Conservation (phyloP, 2,888 invertebrate species). For the Clepsis dumicolana region DNA sequence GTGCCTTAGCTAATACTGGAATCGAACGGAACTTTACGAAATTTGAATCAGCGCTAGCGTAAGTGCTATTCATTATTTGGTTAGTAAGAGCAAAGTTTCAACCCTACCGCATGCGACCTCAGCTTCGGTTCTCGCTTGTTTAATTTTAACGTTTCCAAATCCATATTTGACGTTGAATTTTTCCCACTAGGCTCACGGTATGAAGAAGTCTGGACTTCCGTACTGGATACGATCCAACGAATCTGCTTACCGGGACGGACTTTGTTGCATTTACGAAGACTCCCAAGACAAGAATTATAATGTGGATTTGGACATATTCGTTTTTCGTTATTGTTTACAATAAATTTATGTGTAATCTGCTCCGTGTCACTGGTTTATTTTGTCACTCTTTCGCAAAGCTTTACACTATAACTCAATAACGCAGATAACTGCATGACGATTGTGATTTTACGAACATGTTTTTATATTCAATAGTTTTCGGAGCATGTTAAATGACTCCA, state of each 20-base stretch:
- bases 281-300: constrained; percentile 58
- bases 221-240: constrained; percentile 60
- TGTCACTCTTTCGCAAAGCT: constrained; percentile 45
- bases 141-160: constrained; percentile 65
- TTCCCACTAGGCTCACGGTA: constrained; percentile 82
- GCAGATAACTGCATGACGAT: constrained; percentile 29
- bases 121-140: constrained; percentile 46
- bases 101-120: constrained; percentile 13
- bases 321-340: constrained; percentile 64
- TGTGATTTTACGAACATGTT: background rate
- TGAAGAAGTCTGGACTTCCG: constrained; percentile 70
- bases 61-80: background rate
- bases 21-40: background rate
- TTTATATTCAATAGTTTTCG: background rate
- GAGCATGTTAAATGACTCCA: background rate
- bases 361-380: constrained; percentile 61
- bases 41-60: background rate
- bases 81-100: background rate
- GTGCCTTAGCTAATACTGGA: too few species aligned
- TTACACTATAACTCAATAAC: constrained; percentile 21
- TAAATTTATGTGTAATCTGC: constrained; percentile 71
- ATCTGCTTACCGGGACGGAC: constrained; percentile 61
- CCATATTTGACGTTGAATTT: constrained; percentile 77
- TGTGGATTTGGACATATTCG: constrained; percentile 73
- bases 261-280: constrained; percentile 77